Conservation (phyloP, 1,140 invertebrate genomes). For the Pantala flavescens region DNA sequence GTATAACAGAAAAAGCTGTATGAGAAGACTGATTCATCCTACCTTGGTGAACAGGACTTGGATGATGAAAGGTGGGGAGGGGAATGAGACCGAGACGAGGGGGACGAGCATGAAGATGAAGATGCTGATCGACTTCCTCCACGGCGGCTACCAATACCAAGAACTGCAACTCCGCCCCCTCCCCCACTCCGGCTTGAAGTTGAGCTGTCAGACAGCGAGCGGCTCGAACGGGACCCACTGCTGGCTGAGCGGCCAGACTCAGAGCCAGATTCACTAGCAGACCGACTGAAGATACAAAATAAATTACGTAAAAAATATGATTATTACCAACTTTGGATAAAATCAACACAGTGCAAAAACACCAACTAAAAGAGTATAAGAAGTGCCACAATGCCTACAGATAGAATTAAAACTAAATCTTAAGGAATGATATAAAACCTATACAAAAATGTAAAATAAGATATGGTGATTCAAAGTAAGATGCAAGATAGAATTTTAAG, state of each 20-base stretch:
- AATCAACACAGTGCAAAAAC: too few species aligned
- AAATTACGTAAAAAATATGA: too few species aligned
- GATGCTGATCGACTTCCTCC: constrained; percentile 29
- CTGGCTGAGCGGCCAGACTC: constrained; percentile 34
- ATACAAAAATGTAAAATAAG: too few species aligned
- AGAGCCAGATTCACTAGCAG: constrained; percentile 35
- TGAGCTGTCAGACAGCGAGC: constrained; percentile 24
- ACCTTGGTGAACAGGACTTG: constrained; percentile 32
- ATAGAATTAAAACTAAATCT: too few species aligned
- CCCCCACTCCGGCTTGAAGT: constrained; percentile 17
- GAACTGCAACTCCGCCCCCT: neutral
- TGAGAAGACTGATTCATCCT: constrained; percentile 10
- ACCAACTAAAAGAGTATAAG: too few species aligned
- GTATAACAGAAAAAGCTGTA: too few species aligned
- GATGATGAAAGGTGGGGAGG: constrained; percentile 16
- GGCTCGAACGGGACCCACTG: constrained; percentile 38
- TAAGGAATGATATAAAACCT: too few species aligned
- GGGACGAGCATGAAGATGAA: constrained; percentile 28
- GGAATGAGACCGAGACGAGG: constrained; percentile 22
- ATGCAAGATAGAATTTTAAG: too few species aligned
- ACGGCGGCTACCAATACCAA: neutral
- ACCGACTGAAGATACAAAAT: constrained; percentile 23
- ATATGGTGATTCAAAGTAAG: too few species aligned
- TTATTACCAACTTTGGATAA: too few species aligned
- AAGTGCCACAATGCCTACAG: too few species aligned